Percentiles rank a stretch among this genome's conserved stretches.
Conservation (phyloP, 2,797 vertebrate species). For the Trematomus bernacchii region DNA sequence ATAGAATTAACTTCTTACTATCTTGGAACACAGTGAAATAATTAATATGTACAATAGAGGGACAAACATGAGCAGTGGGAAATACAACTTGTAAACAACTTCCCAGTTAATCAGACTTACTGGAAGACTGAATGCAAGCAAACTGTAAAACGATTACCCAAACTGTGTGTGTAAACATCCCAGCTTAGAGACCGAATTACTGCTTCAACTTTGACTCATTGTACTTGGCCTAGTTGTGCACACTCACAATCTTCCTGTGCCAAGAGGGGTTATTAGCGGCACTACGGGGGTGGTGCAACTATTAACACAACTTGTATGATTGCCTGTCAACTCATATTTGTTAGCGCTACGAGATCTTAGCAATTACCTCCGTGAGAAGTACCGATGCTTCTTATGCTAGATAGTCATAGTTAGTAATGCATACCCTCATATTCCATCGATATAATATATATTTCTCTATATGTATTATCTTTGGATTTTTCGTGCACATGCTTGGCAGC, state of each 20-base stretch:
- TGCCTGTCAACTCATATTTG: not conserved
- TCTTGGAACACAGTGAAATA: not conserved
- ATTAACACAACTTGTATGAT: not conserved
- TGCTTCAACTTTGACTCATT: not conserved
- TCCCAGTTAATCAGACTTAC: not conserved
- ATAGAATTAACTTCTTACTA: not conserved
- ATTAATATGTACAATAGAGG: not conserved
- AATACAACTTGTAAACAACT: constrained; percentile 1
- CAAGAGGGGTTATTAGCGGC: not conserved
- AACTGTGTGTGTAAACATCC: not conserved
- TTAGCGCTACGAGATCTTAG: not conserved
- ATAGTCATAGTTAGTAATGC: not conserved
- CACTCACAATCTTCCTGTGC: not conserved
- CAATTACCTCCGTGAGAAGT: not conserved
- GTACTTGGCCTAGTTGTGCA: not conserved
- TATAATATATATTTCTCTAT: not conserved
- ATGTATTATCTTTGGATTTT: not conserved
- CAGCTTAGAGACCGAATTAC: not conserved
- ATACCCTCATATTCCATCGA: not conserved
- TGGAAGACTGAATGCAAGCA: not conserved
- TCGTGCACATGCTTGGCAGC: not conserved
- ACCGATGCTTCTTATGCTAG: not conserved
- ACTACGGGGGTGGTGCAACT: not conserved
- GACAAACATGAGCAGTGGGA: not conserved
- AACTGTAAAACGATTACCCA: constrained; percentile 1